phyloP scores from a whole-genome alignment of 37 sponge, comb jelly and placozoan genomes.

The Theonella swinhoei region DNA sequence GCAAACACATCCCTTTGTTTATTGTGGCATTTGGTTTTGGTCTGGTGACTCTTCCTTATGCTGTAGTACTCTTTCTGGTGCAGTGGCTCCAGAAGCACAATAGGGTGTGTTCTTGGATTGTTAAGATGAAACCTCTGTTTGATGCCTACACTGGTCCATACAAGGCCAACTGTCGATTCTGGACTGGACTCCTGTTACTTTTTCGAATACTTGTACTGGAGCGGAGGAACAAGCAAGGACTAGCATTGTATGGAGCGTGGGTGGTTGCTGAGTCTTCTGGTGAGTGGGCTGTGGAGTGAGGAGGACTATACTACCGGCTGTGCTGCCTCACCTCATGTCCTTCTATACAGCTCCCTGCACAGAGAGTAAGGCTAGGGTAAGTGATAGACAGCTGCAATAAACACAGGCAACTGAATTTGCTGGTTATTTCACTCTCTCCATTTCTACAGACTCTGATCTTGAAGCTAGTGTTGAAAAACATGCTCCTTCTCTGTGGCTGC shows the following conservation, averaged over 20 bases:
- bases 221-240: constrained; percentile 42
- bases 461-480: background rate
- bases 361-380: background rate
- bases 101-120: background rate
- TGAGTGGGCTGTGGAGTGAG: constrained; percentile 47
- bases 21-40: constrained; percentile 3
- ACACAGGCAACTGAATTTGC: too few species aligned
- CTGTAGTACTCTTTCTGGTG: constrained; percentile 3
- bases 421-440: too few species aligned
- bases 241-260: constrained; percentile 17
- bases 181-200: constrained; percentile 27
- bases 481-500: constrained; percentile 2
- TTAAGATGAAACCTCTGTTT: constrained; percentile 8
- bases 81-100: background rate
- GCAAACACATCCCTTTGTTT: constrained; percentile 32
- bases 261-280: constrained; percentile 59
- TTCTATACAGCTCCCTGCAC: background rate
- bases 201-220: constrained; percentile 11
- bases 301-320: constrained; percentile 61
- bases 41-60: background rate
- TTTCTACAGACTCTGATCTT: constrained; percentile 16
- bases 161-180: constrained; percentile 6
- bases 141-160: constrained; percentile 22
- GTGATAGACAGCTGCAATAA: too few species aligned
- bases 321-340: constrained; percentile 36